Evolutionary conservation across 2,888 invertebrate genomes (phyloP).

Genomic region (Tricholauxania praeusta): DNA sequence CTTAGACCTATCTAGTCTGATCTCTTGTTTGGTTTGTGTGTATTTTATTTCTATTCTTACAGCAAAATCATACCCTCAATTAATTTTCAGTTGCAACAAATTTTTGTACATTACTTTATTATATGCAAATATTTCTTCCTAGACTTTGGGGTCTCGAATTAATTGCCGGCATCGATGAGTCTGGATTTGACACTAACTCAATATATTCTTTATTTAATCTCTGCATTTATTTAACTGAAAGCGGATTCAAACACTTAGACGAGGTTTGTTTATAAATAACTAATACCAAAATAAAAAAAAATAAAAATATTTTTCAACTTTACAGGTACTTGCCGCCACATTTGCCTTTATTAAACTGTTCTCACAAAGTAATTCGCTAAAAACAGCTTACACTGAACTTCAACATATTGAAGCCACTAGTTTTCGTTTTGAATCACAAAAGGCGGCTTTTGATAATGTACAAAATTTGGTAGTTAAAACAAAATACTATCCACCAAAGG

Average conservation of each 20-base stretch:
- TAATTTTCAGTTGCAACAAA: neutral
- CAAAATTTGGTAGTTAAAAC: constrained; percentile 81
- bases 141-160: constrained; percentile 83
- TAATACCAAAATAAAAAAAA: neutral
- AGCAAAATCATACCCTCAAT: no score
- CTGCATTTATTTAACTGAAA: constrained; percentile 80
- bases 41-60: no score
- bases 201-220: constrained; percentile 83
- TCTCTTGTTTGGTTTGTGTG: no score
- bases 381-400: constrained; percentile 70
- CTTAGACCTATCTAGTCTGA: no score
- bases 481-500: constrained; percentile 82
- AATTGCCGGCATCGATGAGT: constrained; percentile 78
- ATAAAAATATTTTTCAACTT: constrained; percentile 32
- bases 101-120: neutral
- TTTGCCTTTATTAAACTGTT: constrained; percentile 86
- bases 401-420: constrained; percentile 81
- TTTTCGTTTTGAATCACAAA: constrained; percentile 79
- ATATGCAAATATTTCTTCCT: constrained; percentile 46
- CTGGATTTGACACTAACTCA: constrained; percentile 83
- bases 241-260: constrained; percentile 78
- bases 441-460: constrained; percentile 81
- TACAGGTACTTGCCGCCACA: constrained; percentile 79
- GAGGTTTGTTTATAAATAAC: constrained; percentile 67
- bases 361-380: constrained; percentile 59